Evolutionary conservation across 2,113 vertebrate genomes (phyloP).

Genomic region (Phyllostomus discolor): DNA sequence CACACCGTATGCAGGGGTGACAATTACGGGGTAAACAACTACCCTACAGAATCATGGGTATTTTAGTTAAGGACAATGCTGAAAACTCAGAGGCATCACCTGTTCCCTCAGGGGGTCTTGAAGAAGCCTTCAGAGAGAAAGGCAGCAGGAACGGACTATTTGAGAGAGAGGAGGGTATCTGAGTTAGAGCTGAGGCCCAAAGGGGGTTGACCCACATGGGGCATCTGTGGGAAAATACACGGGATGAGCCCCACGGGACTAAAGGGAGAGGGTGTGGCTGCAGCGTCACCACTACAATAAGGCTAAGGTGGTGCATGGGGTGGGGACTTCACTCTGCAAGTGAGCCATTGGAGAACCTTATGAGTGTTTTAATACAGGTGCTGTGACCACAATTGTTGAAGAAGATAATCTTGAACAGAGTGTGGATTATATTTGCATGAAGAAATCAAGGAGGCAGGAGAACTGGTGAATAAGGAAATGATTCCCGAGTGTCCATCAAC

Average conservation of each 20-base stretch:
- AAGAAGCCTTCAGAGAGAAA: neutral
- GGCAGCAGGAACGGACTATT: neutral
- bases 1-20: accelerated
- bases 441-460: neutral
- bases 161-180: neutral
- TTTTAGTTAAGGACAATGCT: neutral
- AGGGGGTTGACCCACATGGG: accelerated
- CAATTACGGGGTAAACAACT: neutral
- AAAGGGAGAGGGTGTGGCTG: too few relatives aligned
- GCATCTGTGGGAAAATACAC: neutral
- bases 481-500: neutral
- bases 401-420: neutral
- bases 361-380: neutral
- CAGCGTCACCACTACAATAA: neutral
- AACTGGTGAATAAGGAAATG: neutral
- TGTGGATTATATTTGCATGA: neutral
- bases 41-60: neutral
- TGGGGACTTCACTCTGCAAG: neutral
- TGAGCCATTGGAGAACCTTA: neutral
- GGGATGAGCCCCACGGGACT: neutral
- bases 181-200: neutral
- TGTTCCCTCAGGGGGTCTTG: neutral
- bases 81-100: neutral
- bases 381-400: neutral
- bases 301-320: accelerated